Evolutionary conservation across 2,797 vertebrate genomes (phyloP).

Genomic region (Gouania willdenowi): DNA sequence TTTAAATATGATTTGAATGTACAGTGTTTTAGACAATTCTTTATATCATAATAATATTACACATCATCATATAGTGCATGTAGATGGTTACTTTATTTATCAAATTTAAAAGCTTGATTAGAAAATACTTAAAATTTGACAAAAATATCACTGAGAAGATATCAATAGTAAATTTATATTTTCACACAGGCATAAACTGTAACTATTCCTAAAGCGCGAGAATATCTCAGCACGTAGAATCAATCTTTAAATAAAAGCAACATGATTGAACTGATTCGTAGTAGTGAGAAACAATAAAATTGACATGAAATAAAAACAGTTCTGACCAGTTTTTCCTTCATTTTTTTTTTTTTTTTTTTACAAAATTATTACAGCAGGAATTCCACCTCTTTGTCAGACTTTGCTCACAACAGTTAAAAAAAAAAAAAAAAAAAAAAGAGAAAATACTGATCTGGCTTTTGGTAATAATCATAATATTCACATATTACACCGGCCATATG

Average conservation of each 20-base stretch:
- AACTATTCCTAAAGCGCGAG: constrained; percentile 55
- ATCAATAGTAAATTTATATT: constrained; percentile 66
- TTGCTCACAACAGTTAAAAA: constrained; percentile 28
- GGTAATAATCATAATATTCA: constrained; percentile 9
- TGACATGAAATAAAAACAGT: constrained; percentile 50
- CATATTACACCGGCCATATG: constrained; percentile 7
- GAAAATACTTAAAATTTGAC: constrained; percentile 72
- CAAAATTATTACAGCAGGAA: constrained; percentile 44
- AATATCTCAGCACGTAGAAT: constrained; percentile 62
- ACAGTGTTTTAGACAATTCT: constrained; percentile 63
- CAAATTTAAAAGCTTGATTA: constrained; percentile 71
- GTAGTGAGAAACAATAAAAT: constrained; percentile 60
- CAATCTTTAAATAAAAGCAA: constrained; percentile 60
- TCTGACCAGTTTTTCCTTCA: too few relatives aligned
- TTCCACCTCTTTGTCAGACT: constrained; percentile 8
- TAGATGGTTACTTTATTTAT: constrained; percentile 61
- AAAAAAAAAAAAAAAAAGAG: constrained; percentile 1
- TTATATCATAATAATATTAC: constrained; percentile 71
- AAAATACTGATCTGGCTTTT: constrained; percentile 53
- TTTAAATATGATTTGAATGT: constrained; percentile 68
- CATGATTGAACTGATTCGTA: constrained; percentile 52
- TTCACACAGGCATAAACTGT: constrained; percentile 68
- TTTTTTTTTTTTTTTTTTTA: constrained; percentile 39
- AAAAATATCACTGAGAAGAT: constrained; percentile 75
- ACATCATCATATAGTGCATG: constrained; percentile 72